Base-by-base conservation (phyloP, 2,888 invertebrate species). In the Pristionchus maxplancki region DNA sequence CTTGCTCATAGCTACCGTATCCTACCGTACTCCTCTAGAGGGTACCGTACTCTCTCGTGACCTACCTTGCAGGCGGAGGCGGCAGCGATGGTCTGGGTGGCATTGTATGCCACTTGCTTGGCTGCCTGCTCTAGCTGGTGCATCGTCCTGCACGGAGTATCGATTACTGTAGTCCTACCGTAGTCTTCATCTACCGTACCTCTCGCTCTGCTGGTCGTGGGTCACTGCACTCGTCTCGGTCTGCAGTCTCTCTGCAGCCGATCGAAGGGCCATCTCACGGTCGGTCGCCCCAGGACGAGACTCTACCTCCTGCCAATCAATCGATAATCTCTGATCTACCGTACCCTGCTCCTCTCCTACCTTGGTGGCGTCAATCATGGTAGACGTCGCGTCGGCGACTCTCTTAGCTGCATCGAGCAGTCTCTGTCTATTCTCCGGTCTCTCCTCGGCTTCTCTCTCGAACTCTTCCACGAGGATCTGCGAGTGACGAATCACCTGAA, bases 331-430 rank as follows among this genome's bases (percentile, higher is more conserved):
- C 81, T 28, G 8, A 24, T 6, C 34, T 71, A 67, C 67, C 50
- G 48, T 86, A 64, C 37, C 64, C 62, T 34, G 11, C 11, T 40
- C 88, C 84, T 92, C 89, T 95, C 98, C 98, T 87, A 97, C 97
- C 95, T 95, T 93, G 28, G 95, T 94, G 17, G 94, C 93, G 15
- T 99, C 98, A 40, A 99, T 98, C 97, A 99, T 97, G 92, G 97
- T 96, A 0, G 98, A 97, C 0, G 99, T 99, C 0, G 99, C 99
- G 95, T 99, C 98, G 0, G 99, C 99, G 24, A 96, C 95, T 64
- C 97, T 96, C 95, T 98, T 98, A 28, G 99, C 99, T 0, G 99
- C 99, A 0, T 97, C 97, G 81, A 99, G 95, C 87, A 99, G 95
- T 89, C 97, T 96, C 91, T 97, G 96, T 94, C 98, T 98, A n/a